phyloP scores from a whole-genome alignment of 1,140 invertebrate species.

The Drosophila ohnishii region DNA sequence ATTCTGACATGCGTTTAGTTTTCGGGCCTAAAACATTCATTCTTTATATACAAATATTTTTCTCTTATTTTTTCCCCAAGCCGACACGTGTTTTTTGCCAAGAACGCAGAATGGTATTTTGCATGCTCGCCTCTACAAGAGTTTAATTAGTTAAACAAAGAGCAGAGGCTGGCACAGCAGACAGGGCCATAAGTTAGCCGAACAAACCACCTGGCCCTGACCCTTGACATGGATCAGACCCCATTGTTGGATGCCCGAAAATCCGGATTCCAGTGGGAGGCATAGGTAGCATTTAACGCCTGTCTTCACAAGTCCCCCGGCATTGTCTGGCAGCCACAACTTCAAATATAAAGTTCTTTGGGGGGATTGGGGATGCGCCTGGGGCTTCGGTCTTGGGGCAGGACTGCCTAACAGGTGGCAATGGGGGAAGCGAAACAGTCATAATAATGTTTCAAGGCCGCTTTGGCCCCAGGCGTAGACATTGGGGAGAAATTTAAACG shows the following conservation, averaged over 20 bases:
- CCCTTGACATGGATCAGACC: conserved; percentile 49
- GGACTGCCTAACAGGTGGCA: conserved; percentile 36
- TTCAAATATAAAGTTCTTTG: conserved; percentile 67
- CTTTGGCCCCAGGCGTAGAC: conserved; percentile 50
- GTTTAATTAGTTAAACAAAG: conserved; percentile 74
- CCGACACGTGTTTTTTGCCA: conserved; percentile 36
- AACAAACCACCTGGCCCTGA: conserved; percentile 31
- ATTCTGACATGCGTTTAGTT: conserved; percentile 64
- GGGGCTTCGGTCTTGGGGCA: conserved; percentile 13
- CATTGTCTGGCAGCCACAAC: conserved; percentile 68
- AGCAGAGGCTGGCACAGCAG: conserved; percentile 28
- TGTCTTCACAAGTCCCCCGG: conserved; percentile 48
- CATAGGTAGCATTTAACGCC: conserved; percentile 69
- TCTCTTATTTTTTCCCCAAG: not conserved
- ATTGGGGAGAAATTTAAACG: conserved; percentile 80
- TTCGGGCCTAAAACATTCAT: conserved; percentile 26
- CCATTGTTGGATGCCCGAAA: conserved; percentile 6
- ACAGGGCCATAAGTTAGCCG: conserved; percentile 32
- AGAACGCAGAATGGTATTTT: conserved; percentile 57
- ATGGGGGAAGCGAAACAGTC: conserved; percentile 47
- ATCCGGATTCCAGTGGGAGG: conserved; percentile 44
- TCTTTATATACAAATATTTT: conserved; percentile 6
- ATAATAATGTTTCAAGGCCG: conserved; percentile 79
- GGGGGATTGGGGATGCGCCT: conserved; percentile 7
- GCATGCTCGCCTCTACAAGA: conserved; percentile 63